These are phyloP conservation scores for Scaptomyza pallida DNA, from an alignment of 1,140 invertebrate genomes.

Conservation along the genomic window DNA sequence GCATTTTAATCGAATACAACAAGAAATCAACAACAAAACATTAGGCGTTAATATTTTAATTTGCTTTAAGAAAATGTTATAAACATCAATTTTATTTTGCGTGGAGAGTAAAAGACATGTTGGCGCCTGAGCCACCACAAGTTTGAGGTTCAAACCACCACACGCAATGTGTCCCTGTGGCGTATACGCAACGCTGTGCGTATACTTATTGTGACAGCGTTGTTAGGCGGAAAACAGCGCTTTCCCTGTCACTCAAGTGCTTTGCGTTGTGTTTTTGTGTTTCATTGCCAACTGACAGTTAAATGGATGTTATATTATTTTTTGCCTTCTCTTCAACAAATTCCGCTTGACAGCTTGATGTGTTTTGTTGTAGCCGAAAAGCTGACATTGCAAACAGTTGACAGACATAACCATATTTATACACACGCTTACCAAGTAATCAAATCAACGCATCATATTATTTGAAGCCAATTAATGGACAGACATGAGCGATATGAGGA, in stretches of 20 bases:
- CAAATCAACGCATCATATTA: neutral
- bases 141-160: conserved; percentile 8
- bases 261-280: conserved; percentile 1
- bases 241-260: conserved; percentile 23
- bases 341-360: conserved; percentile 12
- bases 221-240: conserved; percentile 21
- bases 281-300: conserved; percentile 1
- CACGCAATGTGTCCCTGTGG: neutral
- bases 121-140: neutral
- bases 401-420: conserved; percentile 6
- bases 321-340: neutral
- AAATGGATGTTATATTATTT: conserved; percentile 9
- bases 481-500: neutral
- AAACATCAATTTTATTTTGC: neutral
- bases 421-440: neutral
- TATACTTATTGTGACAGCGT: conserved; percentile 43
- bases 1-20: conserved; percentile 50
- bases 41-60: conserved; percentile 29
- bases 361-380: conserved; percentile 20
- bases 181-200: conserved; percentile 36
- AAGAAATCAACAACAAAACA: conserved; percentile 17
- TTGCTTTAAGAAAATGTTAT: conserved; percentile 15
- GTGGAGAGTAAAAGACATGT: neutral
- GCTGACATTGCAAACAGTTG: conserved; percentile 1
- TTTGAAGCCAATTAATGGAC: neutral